Base-by-base conservation (phyloP, 2,113 vertebrate species). In the Cathartes aura region DNA sequence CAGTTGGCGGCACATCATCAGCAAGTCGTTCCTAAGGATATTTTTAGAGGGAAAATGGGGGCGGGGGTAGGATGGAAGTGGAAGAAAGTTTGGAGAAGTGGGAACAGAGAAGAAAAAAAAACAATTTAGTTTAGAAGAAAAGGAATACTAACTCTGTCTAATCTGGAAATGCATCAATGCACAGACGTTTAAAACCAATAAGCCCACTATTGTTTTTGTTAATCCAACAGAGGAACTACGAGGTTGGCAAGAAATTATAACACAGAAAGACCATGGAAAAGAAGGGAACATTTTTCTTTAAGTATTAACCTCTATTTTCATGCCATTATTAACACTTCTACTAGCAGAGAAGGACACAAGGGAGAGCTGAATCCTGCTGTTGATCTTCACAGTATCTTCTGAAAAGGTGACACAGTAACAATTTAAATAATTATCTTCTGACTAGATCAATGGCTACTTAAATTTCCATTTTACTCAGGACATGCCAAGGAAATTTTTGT, bases 1-100 rank as follows among this genome's bases (percentile, higher is more conserved):
- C 91, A 99, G 64, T 63, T 99, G 99, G 76, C 98, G 97, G 84
- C 98, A 99, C 64, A 99, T 97, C 98, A 99, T 99, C 91, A 99
- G 95, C 95, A 99, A 98, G 94, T 99, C 98, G 93, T 99, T 99
- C 98, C 99, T 99, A 76, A 36, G 90, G 72, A 94, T 78, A 76
- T 58, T 90, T 91, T 93, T 45, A 95, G 67, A 85, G 22, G 72
- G 80, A 78, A 89, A 84, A 84, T 20, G 4, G 11, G 43, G 56
- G 29, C 30, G 89, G 62, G 48, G 47, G 20, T 80, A 80, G 43
- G 11, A 74, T 36, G 18, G 48, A 75, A 87, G 36, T 40, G 18
- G 60, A 34, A 80, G 34, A 87, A 74, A 63, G 53, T 62, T 83
- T 64, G 82, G 64, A 89, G 81, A 91, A 89, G 62, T 34, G 47